phyloP scores from a whole-genome alignment of 2,797 vertebrate genomes.

The Chiropotes sagulatus region DNA sequence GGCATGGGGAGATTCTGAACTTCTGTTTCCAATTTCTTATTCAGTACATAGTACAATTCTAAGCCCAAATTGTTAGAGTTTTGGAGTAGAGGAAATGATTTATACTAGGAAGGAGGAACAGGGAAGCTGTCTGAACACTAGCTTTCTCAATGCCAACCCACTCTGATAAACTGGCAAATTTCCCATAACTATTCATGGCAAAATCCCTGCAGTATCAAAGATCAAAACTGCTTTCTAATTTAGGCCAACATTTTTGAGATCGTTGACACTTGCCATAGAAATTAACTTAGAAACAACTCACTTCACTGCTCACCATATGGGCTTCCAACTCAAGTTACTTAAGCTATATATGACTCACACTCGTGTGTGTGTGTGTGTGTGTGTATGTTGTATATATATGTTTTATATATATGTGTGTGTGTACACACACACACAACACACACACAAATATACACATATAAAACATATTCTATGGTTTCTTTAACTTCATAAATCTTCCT shows the following conservation, averaged over 20 bases:
- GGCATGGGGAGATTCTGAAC: neutral
- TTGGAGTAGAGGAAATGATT: neutral
- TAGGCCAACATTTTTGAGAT: neutral
- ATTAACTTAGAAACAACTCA: neutral
- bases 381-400: too few species aligned
- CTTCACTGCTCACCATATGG: neutral
- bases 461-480: neutral
- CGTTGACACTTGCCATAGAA: neutral
- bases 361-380: accelerated
- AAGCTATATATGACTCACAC: neutral
- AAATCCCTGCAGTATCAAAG: neutral
- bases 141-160: neutral
- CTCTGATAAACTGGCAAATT: neutral
- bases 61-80: neutral
- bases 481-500: neutral
- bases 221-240: conserved; percentile 2
- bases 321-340: neutral
- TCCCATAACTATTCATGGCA: neutral
- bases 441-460: too few species aligned
- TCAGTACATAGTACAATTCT: neutral
- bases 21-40: neutral
- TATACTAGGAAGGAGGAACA: neutral
- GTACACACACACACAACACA: too few species aligned
- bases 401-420: too few species aligned
- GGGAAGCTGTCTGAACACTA: neutral